Base-by-base conservation (phyloP, 2,797 vertebrate species). In the Sebastes nivosus region DNA sequence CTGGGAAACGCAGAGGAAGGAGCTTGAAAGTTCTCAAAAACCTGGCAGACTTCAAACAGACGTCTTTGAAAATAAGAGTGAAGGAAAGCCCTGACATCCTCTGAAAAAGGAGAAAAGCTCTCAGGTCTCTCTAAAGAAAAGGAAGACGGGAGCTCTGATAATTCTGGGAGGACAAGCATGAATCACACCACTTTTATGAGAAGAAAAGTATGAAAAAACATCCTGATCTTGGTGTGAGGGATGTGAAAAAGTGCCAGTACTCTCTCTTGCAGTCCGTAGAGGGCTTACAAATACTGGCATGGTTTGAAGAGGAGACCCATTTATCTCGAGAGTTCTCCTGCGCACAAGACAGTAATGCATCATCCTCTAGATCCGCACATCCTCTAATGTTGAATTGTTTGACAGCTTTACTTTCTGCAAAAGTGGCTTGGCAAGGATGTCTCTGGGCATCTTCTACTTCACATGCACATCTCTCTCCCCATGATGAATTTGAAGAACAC, bases 401-500 rank as follows among this genome's bases (percentile, higher is more conserved):
- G 72, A 74, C 80, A 85, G 70, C 64, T 81, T 85, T 64, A 59
- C 54, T 65, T 60, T 78, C 68, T 77, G 55, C 58, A 29, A 25
- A 25, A 25, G 36, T 30, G 36, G 59, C 67, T 84, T 81, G 83
- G 80, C 73, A 20, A 20, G 65, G 29, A 10, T 68, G 50, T 67
- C 18, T 68, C 65, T 20, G 73, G 76, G 52, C 66, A 84, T 60
- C 72, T 87, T 83, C 52, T 67, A 55, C 46, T 66, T 64, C 70
- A 75, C 30, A 79, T 77, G 69, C 68, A 81, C 72, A 72, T 83
- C 79, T 69, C 57, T 79, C 57, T 73, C 38, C 24, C 32, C 24
- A 3, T 79, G 70, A 88, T 83, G 78, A 77, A 79, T 72, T 72
- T 36, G 54, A 50, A 20, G 46, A 86, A 77, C 81, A 75, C 73